phyloP scores from a whole-genome alignment of 2,888 invertebrate species.

The Caenorhabditis uteleia region DNA sequence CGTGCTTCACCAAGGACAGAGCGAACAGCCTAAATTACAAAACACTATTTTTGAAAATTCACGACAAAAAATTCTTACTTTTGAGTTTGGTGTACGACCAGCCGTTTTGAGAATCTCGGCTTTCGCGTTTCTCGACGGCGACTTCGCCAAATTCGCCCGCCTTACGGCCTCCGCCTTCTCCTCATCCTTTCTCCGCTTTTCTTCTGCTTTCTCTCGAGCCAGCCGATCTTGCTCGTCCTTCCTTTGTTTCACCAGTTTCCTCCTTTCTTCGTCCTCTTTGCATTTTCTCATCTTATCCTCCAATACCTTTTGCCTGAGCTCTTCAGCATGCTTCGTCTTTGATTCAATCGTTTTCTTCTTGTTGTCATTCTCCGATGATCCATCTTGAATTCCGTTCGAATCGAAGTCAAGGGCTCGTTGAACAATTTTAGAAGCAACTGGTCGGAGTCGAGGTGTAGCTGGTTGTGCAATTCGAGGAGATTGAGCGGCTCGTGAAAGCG shows the following conservation, averaged over 20 bases:
- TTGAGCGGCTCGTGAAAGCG: constrained; percentile 1
- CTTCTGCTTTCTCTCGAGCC: constrained; percentile 12
- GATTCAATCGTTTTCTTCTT: too few relatives aligned
- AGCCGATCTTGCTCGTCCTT: constrained; percentile 13
- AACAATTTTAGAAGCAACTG: too few relatives aligned
- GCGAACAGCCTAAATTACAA: too few relatives aligned
- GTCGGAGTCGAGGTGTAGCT: constrained; percentile 6
- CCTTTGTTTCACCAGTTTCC: constrained; percentile 9
- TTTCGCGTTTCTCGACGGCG: neutral
- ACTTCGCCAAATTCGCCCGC: constrained; percentile 6
- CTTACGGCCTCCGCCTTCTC: constrained; percentile 6
- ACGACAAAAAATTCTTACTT: too few relatives aligned
- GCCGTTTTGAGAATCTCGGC: too few relatives aligned
- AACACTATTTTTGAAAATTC: too few relatives aligned
- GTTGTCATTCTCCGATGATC: too few relatives aligned
- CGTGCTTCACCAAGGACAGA: too few relatives aligned
- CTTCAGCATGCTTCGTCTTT: constrained; percentile 16
- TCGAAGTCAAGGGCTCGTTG: too few relatives aligned
- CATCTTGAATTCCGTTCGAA: too few relatives aligned
- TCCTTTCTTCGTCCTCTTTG: constrained; percentile 9
- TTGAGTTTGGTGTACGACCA: too few relatives aligned
- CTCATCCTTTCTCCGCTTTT: constrained; percentile 13
- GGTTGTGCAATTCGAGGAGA: constrained; percentile 7
- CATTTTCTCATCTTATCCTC: constrained; percentile 16
- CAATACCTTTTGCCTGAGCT: constrained; percentile 4